Evolutionary conservation across 1,140 invertebrate species (phyloP).

Genomic region (Ips typographus): DNA sequence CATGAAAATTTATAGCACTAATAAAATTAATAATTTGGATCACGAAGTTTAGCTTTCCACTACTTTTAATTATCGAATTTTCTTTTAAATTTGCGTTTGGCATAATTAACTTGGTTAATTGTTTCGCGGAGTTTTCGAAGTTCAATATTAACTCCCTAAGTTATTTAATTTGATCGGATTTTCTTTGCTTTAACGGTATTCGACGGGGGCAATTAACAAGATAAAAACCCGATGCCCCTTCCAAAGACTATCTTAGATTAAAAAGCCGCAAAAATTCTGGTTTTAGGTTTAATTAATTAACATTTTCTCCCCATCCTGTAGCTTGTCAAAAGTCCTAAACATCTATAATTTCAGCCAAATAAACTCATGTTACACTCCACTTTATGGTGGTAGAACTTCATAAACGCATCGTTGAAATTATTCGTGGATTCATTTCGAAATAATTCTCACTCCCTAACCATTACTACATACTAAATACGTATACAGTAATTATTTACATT

Average conservation of each 20-base stretch:
- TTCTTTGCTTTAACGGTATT: slow-evolving; percentile 18
- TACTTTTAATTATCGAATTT: slow-evolving; percentile 29
- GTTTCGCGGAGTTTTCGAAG: slow-evolving; percentile 32
- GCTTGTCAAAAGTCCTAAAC: neutral
- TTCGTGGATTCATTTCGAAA: neutral
- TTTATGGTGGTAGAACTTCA: slow-evolving; percentile 4
- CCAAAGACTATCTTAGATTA: no score
- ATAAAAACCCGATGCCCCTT: slow-evolving; percentile 1
- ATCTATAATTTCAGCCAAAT: neutral
- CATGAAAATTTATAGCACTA: slow-evolving; percentile 6
- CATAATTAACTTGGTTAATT: slow-evolving; percentile 37
- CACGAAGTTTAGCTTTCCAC: slow-evolving; percentile 8
- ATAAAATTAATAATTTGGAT: slow-evolving; percentile 14
- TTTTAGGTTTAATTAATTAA: neutral
- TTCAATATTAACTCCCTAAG: slow-evolving; percentile 33
- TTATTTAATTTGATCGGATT: slow-evolving; percentile 33
- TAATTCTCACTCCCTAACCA: neutral
- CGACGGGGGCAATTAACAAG: slow-evolving; percentile 4
- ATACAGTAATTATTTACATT: slow-evolving; percentile 2
- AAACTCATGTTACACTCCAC: neutral
- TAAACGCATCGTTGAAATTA: slow-evolving; percentile 4
- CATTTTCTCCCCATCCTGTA: neutral
- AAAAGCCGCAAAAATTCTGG: no score
- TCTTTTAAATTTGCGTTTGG: slow-evolving; percentile 27
- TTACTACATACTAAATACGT: slow-evolving; percentile 2